Evolutionary conservation across 2,113 vertebrate species (phyloP), one percentile per base, ranked within the genome.

Genomic region (Catharus bicknelli): DNA sequence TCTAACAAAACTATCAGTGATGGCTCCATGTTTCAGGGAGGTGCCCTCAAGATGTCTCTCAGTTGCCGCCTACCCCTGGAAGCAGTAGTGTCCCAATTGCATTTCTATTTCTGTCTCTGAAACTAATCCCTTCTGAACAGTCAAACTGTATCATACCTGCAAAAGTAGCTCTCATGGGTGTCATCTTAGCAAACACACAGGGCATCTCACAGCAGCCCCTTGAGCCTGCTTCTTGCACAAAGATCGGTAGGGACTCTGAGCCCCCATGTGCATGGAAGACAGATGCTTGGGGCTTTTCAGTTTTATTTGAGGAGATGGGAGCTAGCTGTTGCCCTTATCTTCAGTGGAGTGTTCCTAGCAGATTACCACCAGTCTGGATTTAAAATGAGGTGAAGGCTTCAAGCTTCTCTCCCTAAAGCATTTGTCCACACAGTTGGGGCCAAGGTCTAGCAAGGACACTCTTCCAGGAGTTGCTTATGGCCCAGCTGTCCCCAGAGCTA

Each of bases 181-280:
- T 26, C 40, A 32, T 38, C 30, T 36, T 7, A 48, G 54, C 0
- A 5, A 77, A 53, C 7, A n/a, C 1, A 0, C 4, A 10, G 4
- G 36, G 19, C n/a, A 54, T 54, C 32, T 63, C 17, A 38, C 20
- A 58, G 26, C 9, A 62, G 7, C 10, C 29, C 17, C 11, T 34
- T 54, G 27, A 62, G 42, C 25, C 54, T 43, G 45, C 34, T 47
- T 34, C 32, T 54, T 74, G 50, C 50, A 32, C 25, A 68, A 48
- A 69, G 30, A 11, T 66, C 64, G 21, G 8, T 13, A 19, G 3
- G 3, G 8, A 23, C 5, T 42, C 73, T 48, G 45, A 74, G n/a
- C 5, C n/a, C 6, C 2, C 7, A 9, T 5, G 7, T 0, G 0
- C 9, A 25, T 58, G 48, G 70, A 87, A 58, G 45, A 45, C 76